Conservation (phyloP, 2,113 vertebrate species). For the Lathamus discolor region DNA sequence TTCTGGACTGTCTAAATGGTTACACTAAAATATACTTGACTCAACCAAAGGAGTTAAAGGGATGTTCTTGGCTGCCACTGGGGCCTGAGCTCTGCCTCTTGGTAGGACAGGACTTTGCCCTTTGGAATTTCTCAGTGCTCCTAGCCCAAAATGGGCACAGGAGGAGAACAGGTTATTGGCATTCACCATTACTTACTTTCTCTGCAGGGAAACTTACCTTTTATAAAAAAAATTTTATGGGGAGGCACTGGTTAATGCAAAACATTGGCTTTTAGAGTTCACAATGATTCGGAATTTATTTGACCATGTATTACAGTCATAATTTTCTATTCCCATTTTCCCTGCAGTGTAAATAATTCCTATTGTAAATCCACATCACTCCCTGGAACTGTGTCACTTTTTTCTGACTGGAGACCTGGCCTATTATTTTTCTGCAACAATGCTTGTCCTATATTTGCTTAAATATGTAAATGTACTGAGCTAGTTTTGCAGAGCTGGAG, state of each 20-base stretch:
- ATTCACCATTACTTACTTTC: neutral
- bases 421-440: neutral
- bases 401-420: neutral
- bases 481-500: neutral
- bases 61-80: neutral
- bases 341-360: neutral
- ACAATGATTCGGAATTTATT: neutral
- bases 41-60: neutral
- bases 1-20: neutral
- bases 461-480: neutral
- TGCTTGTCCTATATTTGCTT: neutral
- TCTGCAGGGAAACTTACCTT: neutral
- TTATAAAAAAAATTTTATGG: neutral
- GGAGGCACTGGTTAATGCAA: neutral
- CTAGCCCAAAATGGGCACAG: neutral
- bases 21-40: neutral
- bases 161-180: neutral
- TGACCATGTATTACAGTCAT: neutral
- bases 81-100: neutral
- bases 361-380: neutral
- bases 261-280: neutral
- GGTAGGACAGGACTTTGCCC: neutral
- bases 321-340: neutral
- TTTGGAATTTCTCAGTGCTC: neutral
- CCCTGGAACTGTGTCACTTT: neutral